Evolutionary conservation across 53 echinoderm and acorn worm species (phyloP), one percentile per base, ranked within the genome.

Genomic region (Hippasteria phrygiana): DNA sequence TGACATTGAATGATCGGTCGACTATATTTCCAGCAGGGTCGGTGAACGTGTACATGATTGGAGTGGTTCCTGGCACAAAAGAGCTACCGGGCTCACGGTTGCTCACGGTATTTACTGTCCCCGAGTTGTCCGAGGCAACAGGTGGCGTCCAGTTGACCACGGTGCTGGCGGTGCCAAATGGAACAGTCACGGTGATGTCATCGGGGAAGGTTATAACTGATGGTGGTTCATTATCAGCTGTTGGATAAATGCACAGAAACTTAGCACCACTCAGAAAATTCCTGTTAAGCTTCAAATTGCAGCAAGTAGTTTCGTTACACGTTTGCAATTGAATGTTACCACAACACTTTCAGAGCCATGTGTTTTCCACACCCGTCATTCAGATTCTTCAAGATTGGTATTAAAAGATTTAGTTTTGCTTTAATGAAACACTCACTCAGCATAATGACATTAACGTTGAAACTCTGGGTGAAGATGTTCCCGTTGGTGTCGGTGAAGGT

Each of bases 1-100:
- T 36, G 62, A 94, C 88, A 47, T 50, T 81, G 41, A 94, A 94
- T 13, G 67, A 88, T 54, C 94, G 90, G 3, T 59, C 42, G 22
- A 88, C 83, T 11, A 55, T 36, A 43, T 94, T 94, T 32, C 94
- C 94, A 34, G 90, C 40, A 1, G 50, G 83, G 87, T 94, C 94
- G n/a, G 81, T 74, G 34, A 92, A 90, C 36, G 35, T 91, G 74
- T 93, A 93, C 0, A 73, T 88, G 28, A 95, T 88, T 29, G 77
- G 54, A 45, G 88, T 90, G 0, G 62, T 55, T 29, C 95, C 95
- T 14, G 76, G 35, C 10, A 27, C 1, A 42, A 90, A 90, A 10
- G 56, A 43, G 40, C 46, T 55, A 16, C 91, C 92, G 26, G 93
- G 75, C 18, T 12, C 69, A 36, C 63, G 59, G 55, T 32, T 70